Evolutionary conservation across 2,113 vertebrate species (phyloP).

Genomic region (Vireo altiloquus): DNA sequence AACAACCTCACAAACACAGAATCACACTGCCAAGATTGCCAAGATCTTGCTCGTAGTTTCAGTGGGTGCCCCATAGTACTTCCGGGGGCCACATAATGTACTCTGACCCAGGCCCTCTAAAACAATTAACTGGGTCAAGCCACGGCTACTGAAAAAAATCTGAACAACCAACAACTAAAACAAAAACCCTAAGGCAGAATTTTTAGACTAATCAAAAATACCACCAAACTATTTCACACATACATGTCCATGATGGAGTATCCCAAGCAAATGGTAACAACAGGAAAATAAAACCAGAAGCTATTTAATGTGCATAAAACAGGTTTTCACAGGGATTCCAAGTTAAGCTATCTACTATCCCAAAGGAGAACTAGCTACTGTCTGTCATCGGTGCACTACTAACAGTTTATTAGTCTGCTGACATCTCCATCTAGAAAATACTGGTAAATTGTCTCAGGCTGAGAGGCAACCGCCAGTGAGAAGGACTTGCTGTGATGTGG

Average conservation of each 20-base stretch:
- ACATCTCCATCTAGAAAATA: constrained; percentile 59
- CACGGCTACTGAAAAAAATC: neutral
- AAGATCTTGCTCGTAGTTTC: neutral
- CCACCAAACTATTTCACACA: fast-evolving
- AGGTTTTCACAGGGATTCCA: neutral
- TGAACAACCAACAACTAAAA: neutral
- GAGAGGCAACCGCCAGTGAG: constrained; percentile 42
- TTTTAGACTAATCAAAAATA: neutral
- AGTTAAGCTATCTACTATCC: constrained; percentile 43
- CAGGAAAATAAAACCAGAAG: neutral
- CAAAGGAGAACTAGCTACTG: constrained; percentile 43
- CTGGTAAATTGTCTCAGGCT: constrained; percentile 46
- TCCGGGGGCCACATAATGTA: neutral
- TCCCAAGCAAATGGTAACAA: neutral
- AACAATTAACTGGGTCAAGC: neutral
- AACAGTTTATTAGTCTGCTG: constrained; percentile 62
- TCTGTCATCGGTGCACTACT: constrained; percentile 52
- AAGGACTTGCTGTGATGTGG: constrained; percentile 44
- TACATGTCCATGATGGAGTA: fast-evolving
- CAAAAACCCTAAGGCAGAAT: neutral
- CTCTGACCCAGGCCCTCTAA: neutral
- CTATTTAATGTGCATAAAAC: neutral
- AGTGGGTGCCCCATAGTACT: neutral
- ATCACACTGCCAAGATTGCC: neutral
- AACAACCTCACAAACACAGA: neutral